phyloP scores from a whole-genome alignment of 2,113 vertebrate genomes.

The Phycodurus eques region DNA sequence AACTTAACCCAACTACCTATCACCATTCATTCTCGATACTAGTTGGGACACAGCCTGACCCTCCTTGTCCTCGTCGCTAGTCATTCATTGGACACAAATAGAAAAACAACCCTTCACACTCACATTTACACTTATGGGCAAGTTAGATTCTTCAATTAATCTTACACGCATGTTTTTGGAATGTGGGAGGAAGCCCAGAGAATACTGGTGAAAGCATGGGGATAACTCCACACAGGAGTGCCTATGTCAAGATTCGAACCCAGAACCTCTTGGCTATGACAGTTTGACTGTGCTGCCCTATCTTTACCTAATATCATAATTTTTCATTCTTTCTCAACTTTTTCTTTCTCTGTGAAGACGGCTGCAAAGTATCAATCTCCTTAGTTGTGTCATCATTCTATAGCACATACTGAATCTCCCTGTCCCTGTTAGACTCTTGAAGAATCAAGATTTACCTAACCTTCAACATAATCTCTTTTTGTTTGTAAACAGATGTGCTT shows the following conservation, averaged over 20 bases:
- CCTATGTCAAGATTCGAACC: neutral
- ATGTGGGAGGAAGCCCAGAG: neutral
- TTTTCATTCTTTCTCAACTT: neutral
- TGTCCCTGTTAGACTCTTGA: neutral
- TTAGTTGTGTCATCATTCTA: too few relatives aligned
- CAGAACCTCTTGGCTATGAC: neutral
- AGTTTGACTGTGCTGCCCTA: neutral
- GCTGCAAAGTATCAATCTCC: too few relatives aligned
- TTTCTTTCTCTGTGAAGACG: too few relatives aligned
- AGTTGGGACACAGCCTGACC: neutral
- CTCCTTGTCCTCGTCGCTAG: neutral
- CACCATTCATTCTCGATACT: neutral
- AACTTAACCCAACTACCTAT: neutral
- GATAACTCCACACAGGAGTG: too few relatives aligned
- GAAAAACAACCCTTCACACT: neutral
- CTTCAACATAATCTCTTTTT: neutral
- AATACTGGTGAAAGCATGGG: neutral
- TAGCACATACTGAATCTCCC: neutral
- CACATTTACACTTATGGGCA: neutral
- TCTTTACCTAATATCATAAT: neutral
- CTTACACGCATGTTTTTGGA: too few relatives aligned
- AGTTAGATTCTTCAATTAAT: neutral
- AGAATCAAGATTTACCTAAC: neutral
- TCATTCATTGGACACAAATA: neutral
- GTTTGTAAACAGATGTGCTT: slow-evolving; percentile 75